Conservation (phyloP, 2,888 invertebrate genomes). For the Pandemis cinnamomeana region DNA sequence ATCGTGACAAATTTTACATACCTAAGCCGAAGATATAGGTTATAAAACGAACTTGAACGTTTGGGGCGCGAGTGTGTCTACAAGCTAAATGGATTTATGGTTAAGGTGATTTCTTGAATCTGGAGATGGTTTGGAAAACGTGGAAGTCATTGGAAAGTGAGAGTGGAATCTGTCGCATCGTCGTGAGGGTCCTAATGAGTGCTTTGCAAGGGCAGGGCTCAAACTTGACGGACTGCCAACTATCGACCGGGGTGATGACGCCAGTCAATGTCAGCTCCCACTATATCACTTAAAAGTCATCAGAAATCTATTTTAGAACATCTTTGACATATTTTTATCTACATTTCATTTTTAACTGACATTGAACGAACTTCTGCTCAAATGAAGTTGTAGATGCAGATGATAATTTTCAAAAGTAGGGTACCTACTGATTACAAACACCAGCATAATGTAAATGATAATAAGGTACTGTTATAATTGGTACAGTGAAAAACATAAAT, state of each 20-base stretch:
- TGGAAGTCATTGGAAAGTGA: constrained; percentile 37
- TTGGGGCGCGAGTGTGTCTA: constrained; percentile 16
- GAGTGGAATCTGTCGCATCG: constrained; percentile 43
- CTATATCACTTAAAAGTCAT: constrained; percentile 44
- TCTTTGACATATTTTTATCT: no score
- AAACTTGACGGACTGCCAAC: constrained; percentile 75
- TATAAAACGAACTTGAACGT: constrained; percentile 42
- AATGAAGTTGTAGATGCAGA: no score
- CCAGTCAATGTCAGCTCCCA: constrained; percentile 73
- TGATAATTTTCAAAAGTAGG: no score
- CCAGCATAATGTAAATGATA: no score
- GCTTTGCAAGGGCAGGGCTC: constrained; percentile 61
- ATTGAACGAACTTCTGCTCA: no score
- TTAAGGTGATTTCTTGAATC: constrained; percentile 13
- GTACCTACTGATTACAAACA: no score
- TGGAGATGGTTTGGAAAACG: constrained; percentile 43
- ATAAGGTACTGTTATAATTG: no score
- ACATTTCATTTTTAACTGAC: no score
- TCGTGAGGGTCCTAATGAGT: constrained; percentile 43
- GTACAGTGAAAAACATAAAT: no score
- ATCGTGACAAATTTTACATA: constrained; percentile 51
- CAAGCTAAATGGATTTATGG: constrained; percentile 13
- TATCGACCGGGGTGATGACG: constrained; percentile 67
- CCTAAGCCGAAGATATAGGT: constrained; percentile 44
- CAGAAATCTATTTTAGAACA: constrained; percentile 1